Evolutionary conservation across 2,113 vertebrate genomes (phyloP), one percentile per base, ranked within the genome.

Genomic region (Mohoua ochrocephala): DNA sequence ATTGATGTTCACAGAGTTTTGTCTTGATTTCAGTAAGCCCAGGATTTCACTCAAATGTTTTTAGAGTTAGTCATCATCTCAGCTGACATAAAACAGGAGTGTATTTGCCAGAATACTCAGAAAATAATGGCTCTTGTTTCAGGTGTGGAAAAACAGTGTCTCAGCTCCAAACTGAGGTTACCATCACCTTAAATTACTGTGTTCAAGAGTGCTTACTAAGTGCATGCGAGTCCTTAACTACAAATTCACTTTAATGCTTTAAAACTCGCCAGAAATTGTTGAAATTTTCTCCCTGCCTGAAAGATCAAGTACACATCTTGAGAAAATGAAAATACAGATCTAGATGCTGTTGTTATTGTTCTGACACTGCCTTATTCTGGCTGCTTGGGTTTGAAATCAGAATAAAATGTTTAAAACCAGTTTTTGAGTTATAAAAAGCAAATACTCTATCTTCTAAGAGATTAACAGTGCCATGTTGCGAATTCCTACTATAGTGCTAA

Each of bases 61-160:
- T 86, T 11, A 76, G 64, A 78, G 33, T 82, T 94, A 93, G 79
- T 94, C 93, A 95, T 92, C 83, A 28, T 69, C 57, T 94, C 85
- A 96, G 68, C 77, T 94, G 73, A 91, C 80, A 96, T 37, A 89
- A 80, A 94, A 70, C 47, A 90, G 15, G 61, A 61, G 14, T 24
- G 49, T 65, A 69, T 75, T 91, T 84, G 65, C 45, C 76, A 94
- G 57, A 89, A 92, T 22, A 57, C 44, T 76, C 57, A 69, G 53
- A 93, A 94, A 84, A 94, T 24, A 71, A 70, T 4, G 6, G 39
- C 30, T 53, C 91, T 69, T 59, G 5, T 84, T 93, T 92, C 90
- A 93, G 42, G 44, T 86, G 64, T 30, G 42, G 60, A 75, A 69
- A 93, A 86, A 81, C 3, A 76, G 47, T 1, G 1, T 35, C 57